Conservation (phyloP, 2,113 vertebrate species). For the Hippocampus comes region DNA sequence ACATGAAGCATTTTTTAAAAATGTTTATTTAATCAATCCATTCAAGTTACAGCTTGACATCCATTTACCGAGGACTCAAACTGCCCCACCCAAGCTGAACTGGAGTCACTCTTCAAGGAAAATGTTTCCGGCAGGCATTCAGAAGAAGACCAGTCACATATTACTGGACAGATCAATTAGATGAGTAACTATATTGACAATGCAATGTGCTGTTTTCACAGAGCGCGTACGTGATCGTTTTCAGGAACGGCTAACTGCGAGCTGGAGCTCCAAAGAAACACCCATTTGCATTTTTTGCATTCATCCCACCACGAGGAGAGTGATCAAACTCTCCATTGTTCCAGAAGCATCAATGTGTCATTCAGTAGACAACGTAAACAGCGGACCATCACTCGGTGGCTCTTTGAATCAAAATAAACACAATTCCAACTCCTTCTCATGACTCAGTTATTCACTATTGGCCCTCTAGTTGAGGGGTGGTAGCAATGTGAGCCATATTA, state of each 20-base stretch:
- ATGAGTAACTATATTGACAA: constrained; percentile 5
- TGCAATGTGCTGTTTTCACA: neutral
- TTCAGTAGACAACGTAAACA: constrained; percentile 45
- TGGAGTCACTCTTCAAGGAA: constrained; percentile 32
- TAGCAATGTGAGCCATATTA: too few relatives aligned
- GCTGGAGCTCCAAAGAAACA: neutral
- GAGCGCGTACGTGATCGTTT: neutral
- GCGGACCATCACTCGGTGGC: constrained; percentile 33
- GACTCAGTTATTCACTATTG: too few relatives aligned
- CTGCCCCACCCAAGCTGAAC: neutral
- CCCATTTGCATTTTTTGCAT: neutral
- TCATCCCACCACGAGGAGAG: constrained; percentile 29
- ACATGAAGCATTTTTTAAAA: too few relatives aligned
- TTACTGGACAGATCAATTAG: constrained; percentile 10
- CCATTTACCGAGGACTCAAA: constrained; percentile 22
- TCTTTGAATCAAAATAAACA: constrained; percentile 22
- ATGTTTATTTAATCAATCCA: neutral
- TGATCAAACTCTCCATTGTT: constrained; percentile 64
- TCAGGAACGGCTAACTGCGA: neutral
- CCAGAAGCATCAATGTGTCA: constrained; percentile 62
- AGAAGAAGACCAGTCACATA: constrained; percentile 15
- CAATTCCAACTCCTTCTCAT: neutral
- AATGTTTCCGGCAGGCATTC: constrained; percentile 15
- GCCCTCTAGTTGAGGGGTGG: too few relatives aligned
- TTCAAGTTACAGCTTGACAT: neutral